phyloP scores from a whole-genome alignment of 2,113 vertebrate genomes.

The Tamias sibiricus region DNA sequence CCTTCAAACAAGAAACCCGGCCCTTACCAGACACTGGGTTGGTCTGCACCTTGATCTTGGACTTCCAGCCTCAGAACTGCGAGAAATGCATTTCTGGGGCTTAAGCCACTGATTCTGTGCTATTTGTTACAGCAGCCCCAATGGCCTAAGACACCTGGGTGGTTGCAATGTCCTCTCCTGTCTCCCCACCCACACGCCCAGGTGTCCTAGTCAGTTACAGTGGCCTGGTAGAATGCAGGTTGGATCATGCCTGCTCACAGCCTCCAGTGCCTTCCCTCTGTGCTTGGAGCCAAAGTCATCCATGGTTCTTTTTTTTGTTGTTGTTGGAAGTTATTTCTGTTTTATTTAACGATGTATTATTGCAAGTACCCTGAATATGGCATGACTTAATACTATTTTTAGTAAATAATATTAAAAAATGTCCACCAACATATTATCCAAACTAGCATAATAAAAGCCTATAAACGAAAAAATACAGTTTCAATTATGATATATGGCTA shows the following conservation, averaged over 20 bases:
- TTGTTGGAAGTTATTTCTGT: not conserved
- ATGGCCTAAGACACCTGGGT: too few species aligned
- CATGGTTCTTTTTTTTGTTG: too few species aligned
- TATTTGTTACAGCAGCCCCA: not conserved
- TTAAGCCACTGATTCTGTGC: too few species aligned
- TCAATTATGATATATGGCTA: not conserved
- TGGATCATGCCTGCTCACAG: not conserved
- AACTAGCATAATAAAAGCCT: not conserved
- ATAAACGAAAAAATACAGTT: not conserved
- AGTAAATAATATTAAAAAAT: not conserved
- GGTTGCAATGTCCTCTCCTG: not conserved
- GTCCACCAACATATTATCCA: not conserved
- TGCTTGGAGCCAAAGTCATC: not conserved
- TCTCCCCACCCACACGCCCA: too few species aligned
- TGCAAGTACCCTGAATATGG: not conserved
- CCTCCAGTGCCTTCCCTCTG: not conserved
- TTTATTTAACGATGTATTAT: not conserved
- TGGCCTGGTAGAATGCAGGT: not conserved
- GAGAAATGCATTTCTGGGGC: not conserved
- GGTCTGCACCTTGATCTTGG: not conserved
- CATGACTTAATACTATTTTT: not conserved
- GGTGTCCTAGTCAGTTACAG: not conserved
- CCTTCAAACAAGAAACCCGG: not conserved
- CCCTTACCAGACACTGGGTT: not conserved
- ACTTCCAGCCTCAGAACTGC: not conserved